These are phyloP conservation scores for Petromus typicus DNA, from an alignment of 2,113 vertebrate species.

Conservation along the genomic window DNA sequence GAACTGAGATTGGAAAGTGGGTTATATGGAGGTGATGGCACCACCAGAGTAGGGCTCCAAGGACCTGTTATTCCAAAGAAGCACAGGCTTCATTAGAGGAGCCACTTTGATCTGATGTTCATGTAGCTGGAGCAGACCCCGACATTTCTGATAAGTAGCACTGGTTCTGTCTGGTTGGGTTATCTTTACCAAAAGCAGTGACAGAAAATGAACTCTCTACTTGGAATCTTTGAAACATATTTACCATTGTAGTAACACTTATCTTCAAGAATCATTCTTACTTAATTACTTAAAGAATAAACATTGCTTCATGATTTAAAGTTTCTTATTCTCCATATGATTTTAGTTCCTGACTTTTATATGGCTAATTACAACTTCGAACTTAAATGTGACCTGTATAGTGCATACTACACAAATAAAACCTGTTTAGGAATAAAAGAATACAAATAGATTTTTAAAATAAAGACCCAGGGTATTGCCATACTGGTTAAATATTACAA, in stretches of 20 bases:
- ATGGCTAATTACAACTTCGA: constrained; percentile 29
- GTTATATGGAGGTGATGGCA: constrained; percentile 21
- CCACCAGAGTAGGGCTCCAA: not conserved
- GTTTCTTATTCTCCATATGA: not conserved
- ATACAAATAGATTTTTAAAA: not conserved
- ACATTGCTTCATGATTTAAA: constrained; percentile 25
- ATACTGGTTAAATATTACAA: not conserved
- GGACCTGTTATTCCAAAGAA: not conserved
- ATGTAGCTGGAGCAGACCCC: rapidly evolving
- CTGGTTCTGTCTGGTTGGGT: not conserved
- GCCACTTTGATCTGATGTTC: not conserved
- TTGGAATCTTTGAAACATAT: not conserved
- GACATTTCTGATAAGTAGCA: not conserved
- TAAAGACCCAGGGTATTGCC: not conserved
- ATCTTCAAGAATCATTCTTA: not conserved
- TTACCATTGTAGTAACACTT: not conserved
- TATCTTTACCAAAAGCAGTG: constrained; percentile 62
- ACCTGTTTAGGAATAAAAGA: not conserved
- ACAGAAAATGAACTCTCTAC: not conserved
- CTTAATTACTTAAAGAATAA: constrained; percentile 31
- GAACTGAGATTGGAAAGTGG: constrained; percentile 53
- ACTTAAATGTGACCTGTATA: not conserved
- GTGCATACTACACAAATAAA: constrained; percentile 14
- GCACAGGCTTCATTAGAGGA: not conserved
- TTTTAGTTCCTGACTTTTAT: not conserved